Conservation (phyloP, 2,888 invertebrate genomes). For the Theretra japonica region DNA sequence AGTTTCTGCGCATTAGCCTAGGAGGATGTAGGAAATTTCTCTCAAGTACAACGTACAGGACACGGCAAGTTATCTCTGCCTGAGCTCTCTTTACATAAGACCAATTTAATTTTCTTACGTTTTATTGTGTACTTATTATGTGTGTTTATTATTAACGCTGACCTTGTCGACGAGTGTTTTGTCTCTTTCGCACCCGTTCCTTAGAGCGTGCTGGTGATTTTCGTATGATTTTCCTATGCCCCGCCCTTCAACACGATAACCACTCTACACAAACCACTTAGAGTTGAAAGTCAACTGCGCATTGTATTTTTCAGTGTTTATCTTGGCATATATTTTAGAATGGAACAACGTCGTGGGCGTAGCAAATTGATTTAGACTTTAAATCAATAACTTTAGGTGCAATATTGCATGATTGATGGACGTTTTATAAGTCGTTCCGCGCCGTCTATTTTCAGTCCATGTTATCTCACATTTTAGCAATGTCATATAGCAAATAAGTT, state of each 20-base stretch:
- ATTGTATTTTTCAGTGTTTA: constrained; percentile 70
- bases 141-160: constrained; percentile 67
- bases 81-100: constrained; percentile 12
- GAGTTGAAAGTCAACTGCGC: constrained; percentile 49
- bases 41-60: not conserved
- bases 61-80: not conserved
- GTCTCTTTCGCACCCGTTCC: constrained; percentile 62
- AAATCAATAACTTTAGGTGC: constrained; percentile 35
- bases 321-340: constrained; percentile 52
- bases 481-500: constrained; percentile 75
- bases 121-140: constrained; percentile 42
- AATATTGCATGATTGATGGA: constrained; percentile 41
- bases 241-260: constrained; percentile 42
- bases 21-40: not conserved
- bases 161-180: constrained; percentile 63
- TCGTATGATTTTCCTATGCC: constrained; percentile 73
- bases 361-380: constrained; percentile 45
- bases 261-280: constrained; percentile 50
- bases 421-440: constrained; percentile 36
- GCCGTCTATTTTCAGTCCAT: constrained; percentile 51
- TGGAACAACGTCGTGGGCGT: constrained; percentile 43
- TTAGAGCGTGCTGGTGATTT: constrained; percentile 59
- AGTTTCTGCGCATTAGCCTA: not conserved
- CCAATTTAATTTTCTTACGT: constrained; percentile 27
- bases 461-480: constrained; percentile 80